phyloP scores from a whole-genome alignment of 1,140 invertebrate species.

The Sarcophaga bullata region DNA sequence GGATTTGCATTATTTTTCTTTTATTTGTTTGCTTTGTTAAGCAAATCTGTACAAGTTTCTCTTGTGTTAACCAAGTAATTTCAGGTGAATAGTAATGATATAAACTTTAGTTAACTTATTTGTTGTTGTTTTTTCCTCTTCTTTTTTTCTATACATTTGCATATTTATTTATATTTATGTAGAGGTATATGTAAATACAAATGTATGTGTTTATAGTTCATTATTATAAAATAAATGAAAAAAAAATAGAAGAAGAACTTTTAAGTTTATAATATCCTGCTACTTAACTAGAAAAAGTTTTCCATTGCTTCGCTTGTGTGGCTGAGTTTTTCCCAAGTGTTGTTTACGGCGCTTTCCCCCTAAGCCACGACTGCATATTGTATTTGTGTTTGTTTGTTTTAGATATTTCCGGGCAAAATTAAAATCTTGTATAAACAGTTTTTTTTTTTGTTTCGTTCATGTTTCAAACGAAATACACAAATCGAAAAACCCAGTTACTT shows the following conservation, averaged over 20 bases:
- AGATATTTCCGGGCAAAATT: conserved; percentile 4
- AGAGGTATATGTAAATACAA: background rate
- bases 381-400: conserved; percentile 2
- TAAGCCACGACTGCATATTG: background rate
- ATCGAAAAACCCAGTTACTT: no score
- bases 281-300: background rate
- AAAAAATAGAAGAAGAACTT: background rate
- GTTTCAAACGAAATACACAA: no score
- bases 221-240: no score
- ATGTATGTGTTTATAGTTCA: background rate
- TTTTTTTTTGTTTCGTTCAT: no score
- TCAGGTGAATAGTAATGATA: background rate
- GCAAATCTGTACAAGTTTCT: background rate
- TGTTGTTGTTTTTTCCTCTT: background rate
- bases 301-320: no score
- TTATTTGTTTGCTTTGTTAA: background rate
- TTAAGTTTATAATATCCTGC: conserved; percentile 26
- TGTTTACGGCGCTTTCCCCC: background rate
- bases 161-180: background rate
- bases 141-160: no score
- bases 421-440: background rate
- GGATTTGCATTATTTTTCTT: no score
- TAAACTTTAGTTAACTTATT: conserved; percentile 10
- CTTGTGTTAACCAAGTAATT: background rate
- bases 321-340: background rate